Evolutionary conservation across 1,140 invertebrate genomes (phyloP), one percentile per base, ranked within the genome.

Genomic region (Papilio polyxenes): DNA sequence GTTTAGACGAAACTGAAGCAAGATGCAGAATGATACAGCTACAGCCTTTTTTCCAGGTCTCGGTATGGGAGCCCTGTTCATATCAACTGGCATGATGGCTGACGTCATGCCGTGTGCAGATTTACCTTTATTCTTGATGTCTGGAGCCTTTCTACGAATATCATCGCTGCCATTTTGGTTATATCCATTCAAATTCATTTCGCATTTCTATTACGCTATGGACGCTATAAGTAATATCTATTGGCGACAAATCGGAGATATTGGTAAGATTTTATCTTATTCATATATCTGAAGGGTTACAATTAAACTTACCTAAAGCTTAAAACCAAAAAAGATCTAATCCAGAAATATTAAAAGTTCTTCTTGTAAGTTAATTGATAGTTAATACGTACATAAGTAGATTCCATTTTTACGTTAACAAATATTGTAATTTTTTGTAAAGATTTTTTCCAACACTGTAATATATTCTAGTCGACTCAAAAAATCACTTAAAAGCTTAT

Each of bases 201-300:
- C 96, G 0, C 95, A 96, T 75, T 96, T 96, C 89, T 96, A 95
- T 85, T 96, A 96, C 86, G 95, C 95, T 0, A 91, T 95, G 87
- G 96, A 96, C 85, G 95, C 95, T 10, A 84, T 96, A 20, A 96
- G 95, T 23, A 95, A 96, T 81, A 92, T 95, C 0, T 96, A 96
- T 81, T 96, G 96, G 96, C 89, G 87, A 75, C 90, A 95, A 83
- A 95, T 96, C 81, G 88, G 93, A 83, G 82, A 90, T 48, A 96
- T 96, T 84, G 94, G 96, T 96, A 91, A 89, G 89, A 59, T 9
- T 59, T 83, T 44, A 78, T 81, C 69, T 31, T 80, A 79, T 81
- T 56, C 31, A 20, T 72, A 40, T 59, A 17, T 69, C n/a, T 13
- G 1, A 15, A 13, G 8, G 2, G 23, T 31, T 31, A 31, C 11